Evolutionary conservation across 2,888 invertebrate species (phyloP), one percentile per base, ranked within the genome.

Genomic region (Dugesia japonica): DNA sequence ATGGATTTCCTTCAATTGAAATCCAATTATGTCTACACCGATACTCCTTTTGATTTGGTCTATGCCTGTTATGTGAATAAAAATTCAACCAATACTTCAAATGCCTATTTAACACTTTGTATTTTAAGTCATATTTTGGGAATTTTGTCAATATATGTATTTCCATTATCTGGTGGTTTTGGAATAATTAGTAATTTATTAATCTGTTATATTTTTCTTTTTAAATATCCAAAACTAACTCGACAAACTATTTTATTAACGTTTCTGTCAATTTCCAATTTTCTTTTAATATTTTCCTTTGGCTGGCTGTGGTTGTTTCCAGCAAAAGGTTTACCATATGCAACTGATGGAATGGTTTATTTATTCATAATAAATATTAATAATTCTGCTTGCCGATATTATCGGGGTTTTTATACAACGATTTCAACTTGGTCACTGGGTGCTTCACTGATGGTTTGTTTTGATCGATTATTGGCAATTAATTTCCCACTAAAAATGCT

Each of bases 241-340:
- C 72, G 72, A 23, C 72, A 72, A 27, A 72, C 26, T 9, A 28
- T 72, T 26, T 72, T 27, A 13, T 13, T 72, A 1, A 9, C 26
- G 26, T 4, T 13, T 26, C 15, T 72, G 26, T 26, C 72, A 26
- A 28, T 72, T 4, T 9, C 27, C 23, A 26, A 72, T 26, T 72
- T 4, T n/a, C 15, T 72, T 1, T 27, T 27, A 20, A 26, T 72
- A n/a, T 27, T 72, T 28, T 27, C 27, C 26, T 72, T 72, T 15
- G 72, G 72, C 9, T 72, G 72, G 72, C 13, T 72, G 72, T 72
- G 72, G 72, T 27, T 72, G 23, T 72, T 72, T 72, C 27, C 28
- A 4, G 72, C 72, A n/a, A 72, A 72, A 72, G 72, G 72, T 26
- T 26, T 72, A 7, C 72, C 72, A 7, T 72, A 72, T 28, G 72